Evolutionary conservation across 1,140 invertebrate species (phyloP).

Genomic region (Drosophila parabipectinata): DNA sequence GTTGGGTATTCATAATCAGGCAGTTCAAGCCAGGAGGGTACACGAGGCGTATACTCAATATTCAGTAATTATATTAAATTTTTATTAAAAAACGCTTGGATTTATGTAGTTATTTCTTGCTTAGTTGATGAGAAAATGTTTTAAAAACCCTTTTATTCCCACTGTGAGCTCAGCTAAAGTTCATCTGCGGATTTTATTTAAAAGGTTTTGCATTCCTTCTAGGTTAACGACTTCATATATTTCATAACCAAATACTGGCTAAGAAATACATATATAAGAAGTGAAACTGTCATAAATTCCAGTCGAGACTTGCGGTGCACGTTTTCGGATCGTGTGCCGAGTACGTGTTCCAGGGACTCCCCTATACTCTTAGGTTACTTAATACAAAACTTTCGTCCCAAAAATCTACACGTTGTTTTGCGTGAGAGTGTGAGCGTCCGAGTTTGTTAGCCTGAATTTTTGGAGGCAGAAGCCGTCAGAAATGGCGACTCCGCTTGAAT

Average conservation of each 20-base stretch:
- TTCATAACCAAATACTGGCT: constrained; percentile 32
- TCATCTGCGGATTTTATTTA: constrained; percentile 18
- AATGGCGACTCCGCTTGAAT: constrained; percentile 50
- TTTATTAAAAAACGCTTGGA: neutral
- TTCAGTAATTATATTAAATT: neutral
- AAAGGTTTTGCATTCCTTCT: constrained; percentile 35
- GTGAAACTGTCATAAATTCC: constrained; percentile 46
- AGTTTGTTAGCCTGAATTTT: constrained; percentile 3
- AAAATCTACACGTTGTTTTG: constrained; percentile 18
- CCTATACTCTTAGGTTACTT: constrained; percentile 45
- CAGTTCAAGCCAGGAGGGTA: neutral
- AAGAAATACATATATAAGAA: constrained; percentile 46
- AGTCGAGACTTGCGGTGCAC: constrained; percentile 52
- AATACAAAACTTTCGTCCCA: constrained; percentile 45
- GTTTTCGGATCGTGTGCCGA: constrained; percentile 54
- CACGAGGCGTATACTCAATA: constrained; percentile 38
- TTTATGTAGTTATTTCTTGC: neutral
- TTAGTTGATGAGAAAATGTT: neutral
- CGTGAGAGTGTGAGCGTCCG: neutral
- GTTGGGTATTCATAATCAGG: constrained; percentile 52
- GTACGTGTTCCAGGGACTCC: constrained; percentile 44
- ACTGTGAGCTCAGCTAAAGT: neutral
- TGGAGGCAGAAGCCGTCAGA: constrained; percentile 37
- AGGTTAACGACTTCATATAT: constrained; percentile 42
- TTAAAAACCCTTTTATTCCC: neutral